phyloP scores from a whole-genome alignment of 2,113 vertebrate species.

The Mellivora capensis region DNA sequence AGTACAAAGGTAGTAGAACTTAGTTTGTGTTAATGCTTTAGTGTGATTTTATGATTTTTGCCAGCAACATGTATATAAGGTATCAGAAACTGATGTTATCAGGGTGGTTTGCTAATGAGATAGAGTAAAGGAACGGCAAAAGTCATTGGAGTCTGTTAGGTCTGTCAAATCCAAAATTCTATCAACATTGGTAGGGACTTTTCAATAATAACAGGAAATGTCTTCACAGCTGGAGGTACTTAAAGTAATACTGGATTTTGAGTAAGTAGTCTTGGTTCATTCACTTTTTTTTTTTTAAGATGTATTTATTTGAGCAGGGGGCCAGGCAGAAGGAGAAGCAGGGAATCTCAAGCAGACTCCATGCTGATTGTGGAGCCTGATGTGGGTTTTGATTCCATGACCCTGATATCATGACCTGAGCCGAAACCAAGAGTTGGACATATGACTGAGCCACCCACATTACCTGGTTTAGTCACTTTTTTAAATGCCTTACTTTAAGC shows the following conservation, averaged over 20 bases:
- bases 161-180: background rate
- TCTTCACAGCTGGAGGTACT: background rate
- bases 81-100: background rate
- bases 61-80: background rate
- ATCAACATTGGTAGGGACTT: background rate
- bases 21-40: background rate
- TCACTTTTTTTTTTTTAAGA: background rate
- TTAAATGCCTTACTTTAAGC: background rate
- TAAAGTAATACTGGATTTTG: background rate
- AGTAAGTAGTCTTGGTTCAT: background rate
- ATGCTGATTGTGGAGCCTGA: background rate
- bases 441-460: background rate
- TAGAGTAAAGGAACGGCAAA: background rate
- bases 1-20: background rate
- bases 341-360: background rate
- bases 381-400: background rate
- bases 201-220: background rate
- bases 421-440: background rate
- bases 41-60: background rate
- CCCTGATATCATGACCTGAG: background rate
- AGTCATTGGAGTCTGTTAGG: background rate
- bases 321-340: background rate
- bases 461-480: background rate
- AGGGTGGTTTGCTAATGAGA: background rate
- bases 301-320: background rate